Conservation (phyloP, 2,797 vertebrate genomes). For the Paguma larvata region DNA sequence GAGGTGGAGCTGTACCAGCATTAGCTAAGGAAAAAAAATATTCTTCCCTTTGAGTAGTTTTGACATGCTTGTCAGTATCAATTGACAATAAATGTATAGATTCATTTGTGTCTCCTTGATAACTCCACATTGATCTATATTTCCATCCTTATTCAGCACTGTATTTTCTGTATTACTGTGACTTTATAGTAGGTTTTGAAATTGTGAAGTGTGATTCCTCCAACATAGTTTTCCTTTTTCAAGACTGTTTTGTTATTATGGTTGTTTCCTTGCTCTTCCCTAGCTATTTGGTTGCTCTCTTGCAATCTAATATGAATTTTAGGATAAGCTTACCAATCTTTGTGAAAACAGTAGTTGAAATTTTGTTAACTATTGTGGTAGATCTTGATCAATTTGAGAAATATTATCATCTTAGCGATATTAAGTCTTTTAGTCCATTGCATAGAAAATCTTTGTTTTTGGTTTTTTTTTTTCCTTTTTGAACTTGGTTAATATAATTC, state of each 20-base stretch:
- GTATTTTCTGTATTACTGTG: background rate
- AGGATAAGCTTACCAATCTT: background rate
- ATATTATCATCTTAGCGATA: background rate
- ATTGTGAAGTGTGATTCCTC: background rate
- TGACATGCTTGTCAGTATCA: background rate
- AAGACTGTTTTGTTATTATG: background rate
- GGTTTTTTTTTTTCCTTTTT: background rate
- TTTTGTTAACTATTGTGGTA: background rate
- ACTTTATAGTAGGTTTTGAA: background rate
- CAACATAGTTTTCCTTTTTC: background rate
- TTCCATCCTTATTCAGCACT: background rate
- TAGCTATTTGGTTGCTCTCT: background rate
- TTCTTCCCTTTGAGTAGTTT: background rate
- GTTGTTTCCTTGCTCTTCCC: background rate
- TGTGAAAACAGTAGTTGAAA: background rate
- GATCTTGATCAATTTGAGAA: background rate
- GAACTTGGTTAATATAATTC: background rate
- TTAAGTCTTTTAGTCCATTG: background rate
- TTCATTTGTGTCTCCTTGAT: background rate
- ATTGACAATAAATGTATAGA: background rate
- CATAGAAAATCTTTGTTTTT: background rate
- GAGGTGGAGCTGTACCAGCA: background rate
- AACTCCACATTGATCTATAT: background rate
- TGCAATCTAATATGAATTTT: background rate
- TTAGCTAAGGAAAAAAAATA: background rate